Percentiles rank a stretch among this genome's conserved stretches.
Evolutionary conservation across 2,888 invertebrate species (phyloP).

Genomic region (Dolomedes plantarius): DNA sequence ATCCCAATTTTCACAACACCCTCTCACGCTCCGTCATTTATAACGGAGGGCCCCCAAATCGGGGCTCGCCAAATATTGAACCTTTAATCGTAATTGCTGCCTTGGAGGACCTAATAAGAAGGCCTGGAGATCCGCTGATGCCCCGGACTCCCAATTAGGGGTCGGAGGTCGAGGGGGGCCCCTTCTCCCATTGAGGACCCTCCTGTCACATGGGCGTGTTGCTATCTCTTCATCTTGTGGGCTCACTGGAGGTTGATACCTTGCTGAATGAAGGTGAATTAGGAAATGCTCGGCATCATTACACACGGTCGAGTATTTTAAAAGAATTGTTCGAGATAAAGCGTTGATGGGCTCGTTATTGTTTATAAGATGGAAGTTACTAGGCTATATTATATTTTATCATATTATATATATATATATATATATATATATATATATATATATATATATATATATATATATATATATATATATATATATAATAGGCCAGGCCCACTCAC

Average conservation of each 20-base stretch:
- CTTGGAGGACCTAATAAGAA: conserved; percentile 48
- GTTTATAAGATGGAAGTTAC: too few relatives aligned
- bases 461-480: too few relatives aligned
- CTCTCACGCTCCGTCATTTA: conserved; percentile 21
- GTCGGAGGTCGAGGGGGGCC: conserved; percentile 42
- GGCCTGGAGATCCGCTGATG: conserved; percentile 31
- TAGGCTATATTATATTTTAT: too few relatives aligned
- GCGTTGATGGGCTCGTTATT: background rate
- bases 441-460: too few relatives aligned
- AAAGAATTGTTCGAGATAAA: background rate
- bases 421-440: too few relatives aligned
- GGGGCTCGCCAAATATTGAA: conserved; percentile 53
- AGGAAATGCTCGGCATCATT: background rate
- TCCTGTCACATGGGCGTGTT: conserved; percentile 40
- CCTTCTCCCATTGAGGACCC: conserved; percentile 23
- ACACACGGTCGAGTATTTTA: background rate
- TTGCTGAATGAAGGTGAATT: background rate
- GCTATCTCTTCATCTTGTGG: conserved; percentile 37
- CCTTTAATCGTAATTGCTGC: conserved; percentile 56
- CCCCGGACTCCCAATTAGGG: conserved; percentile 68
- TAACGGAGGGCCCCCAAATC: background rate
- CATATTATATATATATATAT: too few relatives aligned
- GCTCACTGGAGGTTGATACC: background rate
- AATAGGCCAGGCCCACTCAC: too few relatives aligned
- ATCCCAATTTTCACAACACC: conserved; percentile 3